phyloP scores from a whole-genome alignment of 2,888 invertebrate species.

The Drosophila sordidula region DNA sequence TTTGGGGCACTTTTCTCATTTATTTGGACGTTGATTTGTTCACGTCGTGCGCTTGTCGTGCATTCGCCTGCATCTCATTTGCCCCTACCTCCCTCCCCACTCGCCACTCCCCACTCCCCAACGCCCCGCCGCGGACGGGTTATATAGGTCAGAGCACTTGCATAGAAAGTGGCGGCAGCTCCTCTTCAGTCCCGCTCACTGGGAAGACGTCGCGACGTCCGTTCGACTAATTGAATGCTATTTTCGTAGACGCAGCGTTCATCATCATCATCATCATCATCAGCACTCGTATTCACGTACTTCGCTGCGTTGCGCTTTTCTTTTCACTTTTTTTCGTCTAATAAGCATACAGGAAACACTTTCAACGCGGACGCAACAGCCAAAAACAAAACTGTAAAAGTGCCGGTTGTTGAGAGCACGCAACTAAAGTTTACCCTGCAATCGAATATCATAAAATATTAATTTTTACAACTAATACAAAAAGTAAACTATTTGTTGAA shows the following conservation, averaged over 20 bases:
- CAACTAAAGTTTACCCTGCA: conserved; percentile 30
- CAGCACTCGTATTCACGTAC: conserved; percentile 38
- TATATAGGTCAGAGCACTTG: conserved; percentile 80
- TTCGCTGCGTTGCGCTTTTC: conserved; percentile 30
- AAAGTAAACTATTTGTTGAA: too few species aligned
- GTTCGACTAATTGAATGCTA: conserved; percentile 75
- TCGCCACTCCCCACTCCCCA: not conserved
- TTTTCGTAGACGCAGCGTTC: conserved; percentile 73
- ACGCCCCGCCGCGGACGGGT: conserved; percentile 53
- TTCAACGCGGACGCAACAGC: conserved; percentile 56
- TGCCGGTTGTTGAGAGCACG: conserved; percentile 1
- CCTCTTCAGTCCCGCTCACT: not conserved
- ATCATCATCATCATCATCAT: conserved; percentile 45
- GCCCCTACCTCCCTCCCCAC: conserved; percentile 7
- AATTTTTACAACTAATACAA: too few species aligned
- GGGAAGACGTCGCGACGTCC: conserved; percentile 37
- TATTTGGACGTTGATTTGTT: conserved; percentile 69
- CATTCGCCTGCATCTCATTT: conserved; percentile 58
- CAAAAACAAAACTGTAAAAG: conserved; percentile 21
- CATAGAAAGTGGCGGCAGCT: conserved; percentile 64
- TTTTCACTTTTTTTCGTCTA: conserved; percentile 76
- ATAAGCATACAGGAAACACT: conserved; percentile 79
- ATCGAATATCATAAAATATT: too few species aligned
- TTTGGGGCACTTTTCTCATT: conserved; percentile 70
- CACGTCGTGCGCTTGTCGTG: conserved; percentile 45